These are phyloP conservation scores for Natrix natrix DNA, from an alignment of 2,797 vertebrate genomes.

Conservation along the genomic window DNA sequence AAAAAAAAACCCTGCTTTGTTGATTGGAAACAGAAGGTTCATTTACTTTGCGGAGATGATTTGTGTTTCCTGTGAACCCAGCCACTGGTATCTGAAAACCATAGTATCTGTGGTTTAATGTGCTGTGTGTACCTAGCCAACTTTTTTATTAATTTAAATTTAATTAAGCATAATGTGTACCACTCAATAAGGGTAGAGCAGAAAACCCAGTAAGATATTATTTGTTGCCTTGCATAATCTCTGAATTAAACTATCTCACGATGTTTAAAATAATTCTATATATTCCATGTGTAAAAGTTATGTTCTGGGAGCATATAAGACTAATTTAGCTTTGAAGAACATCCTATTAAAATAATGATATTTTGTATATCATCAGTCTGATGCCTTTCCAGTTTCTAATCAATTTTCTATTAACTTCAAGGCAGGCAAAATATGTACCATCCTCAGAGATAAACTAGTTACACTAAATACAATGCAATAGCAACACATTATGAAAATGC, in stretches of 20 bases:
- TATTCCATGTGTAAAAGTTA: background rate
- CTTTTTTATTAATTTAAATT: background rate
- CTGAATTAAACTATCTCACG: background rate
- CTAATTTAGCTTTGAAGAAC: conserved; percentile 22
- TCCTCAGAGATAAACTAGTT: conserved; percentile 1
- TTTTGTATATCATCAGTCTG: conserved; percentile 26
- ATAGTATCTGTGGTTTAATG: background rate
- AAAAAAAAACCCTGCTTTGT: background rate
- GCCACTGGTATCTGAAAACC: background rate
- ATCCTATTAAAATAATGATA: conserved; percentile 13
- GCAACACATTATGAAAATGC: conserved; percentile 14
- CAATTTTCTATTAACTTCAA: conserved; percentile 22
- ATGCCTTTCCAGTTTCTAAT: conserved; percentile 7
- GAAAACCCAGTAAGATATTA: background rate
- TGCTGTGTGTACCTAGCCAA: background rate
- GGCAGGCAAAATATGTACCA: background rate
- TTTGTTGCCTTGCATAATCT: background rate
- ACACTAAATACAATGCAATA: background rate
- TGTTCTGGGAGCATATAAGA: background rate
- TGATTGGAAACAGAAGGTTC: background rate
- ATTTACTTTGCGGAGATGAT: background rate
- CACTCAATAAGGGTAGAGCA: background rate
- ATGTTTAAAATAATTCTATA: background rate
- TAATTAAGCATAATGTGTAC: background rate
- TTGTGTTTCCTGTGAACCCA: background rate